Percentiles rank a stretch among this genome's conserved stretches.
These are phyloP conservation scores for Colostygia pectinataria DNA, from an alignment of 2,888 invertebrate genomes.

Conservation along the genomic window DNA sequence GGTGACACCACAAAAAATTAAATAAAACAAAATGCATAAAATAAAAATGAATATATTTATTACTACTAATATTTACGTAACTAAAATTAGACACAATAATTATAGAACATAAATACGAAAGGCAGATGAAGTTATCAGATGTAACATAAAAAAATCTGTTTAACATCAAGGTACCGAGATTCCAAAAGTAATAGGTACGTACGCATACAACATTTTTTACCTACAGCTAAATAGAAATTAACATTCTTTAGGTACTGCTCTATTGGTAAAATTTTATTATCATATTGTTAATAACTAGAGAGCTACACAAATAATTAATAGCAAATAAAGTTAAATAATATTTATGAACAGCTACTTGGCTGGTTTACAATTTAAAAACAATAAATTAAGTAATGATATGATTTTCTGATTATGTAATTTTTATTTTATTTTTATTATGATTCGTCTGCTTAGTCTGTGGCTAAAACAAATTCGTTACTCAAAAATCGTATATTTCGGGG, in stretches of 20 bases:
- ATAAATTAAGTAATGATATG: conserved; percentile 10
- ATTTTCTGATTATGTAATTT: conserved; percentile 16
- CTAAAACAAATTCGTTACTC: conserved; percentile 59
- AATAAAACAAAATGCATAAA: conserved; percentile 79
- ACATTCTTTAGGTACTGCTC: conserved; percentile 59
- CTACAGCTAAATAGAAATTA: conserved; percentile 49
- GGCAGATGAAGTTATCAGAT: conserved; percentile 35
- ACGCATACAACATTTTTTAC: conserved; percentile 36
- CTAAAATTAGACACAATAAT: conserved; percentile 66
- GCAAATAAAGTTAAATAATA: conserved; percentile 8
- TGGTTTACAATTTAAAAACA: conserved; percentile 32
- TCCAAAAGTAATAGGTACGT: conserved; percentile 58
- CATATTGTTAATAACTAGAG: conserved; percentile 48
- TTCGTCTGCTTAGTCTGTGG: conserved; percentile 45
- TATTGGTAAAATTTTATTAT: conserved; percentile 45
- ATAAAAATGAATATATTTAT: conserved; percentile 82
- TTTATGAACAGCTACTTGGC: conserved; percentile 20
- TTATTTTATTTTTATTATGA: conserved; percentile 27
- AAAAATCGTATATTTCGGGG: conserved; percentile 60
- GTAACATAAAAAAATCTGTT: conserved; percentile 37
- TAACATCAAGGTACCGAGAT: conserved; percentile 72
- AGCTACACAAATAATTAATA: conserved; percentile 44
- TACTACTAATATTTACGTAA: conserved; percentile 70
- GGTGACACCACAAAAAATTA: conserved; percentile 56
- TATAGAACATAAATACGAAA: conserved; percentile 47